These are phyloP conservation scores for Euborellia annulipes DNA, from an alignment of 1,140 invertebrate species.

Conservation along the genomic window DNA sequence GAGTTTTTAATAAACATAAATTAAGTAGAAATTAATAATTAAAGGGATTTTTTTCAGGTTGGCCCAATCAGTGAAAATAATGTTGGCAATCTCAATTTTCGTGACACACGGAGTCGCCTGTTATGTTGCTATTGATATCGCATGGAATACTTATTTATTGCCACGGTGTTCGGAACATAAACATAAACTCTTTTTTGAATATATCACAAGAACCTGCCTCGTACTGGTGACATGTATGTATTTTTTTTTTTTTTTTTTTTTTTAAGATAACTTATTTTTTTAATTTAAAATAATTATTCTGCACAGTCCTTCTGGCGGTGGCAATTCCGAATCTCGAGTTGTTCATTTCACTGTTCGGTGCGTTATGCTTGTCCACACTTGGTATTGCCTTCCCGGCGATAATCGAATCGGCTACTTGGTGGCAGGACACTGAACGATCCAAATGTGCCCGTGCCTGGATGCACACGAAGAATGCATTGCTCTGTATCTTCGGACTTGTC, in stretches of 20 bases:
- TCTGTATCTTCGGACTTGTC: constrained; percentile 40
- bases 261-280: too few relatives aligned
- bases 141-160: constrained; percentile 54
- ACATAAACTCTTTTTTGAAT: constrained; percentile 41
- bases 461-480: constrained; percentile 28
- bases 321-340: constrained; percentile 41
- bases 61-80: constrained; percentile 53
- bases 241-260: background rate
- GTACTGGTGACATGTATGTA: constrained; percentile 66
- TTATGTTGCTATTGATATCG: constrained; percentile 78
- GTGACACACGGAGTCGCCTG: constrained; percentile 71
- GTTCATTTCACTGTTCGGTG: constrained; percentile 81
- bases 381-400: constrained; percentile 78
- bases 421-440: constrained; percentile 30
- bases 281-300: too few relatives aligned
- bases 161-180: constrained; percentile 25
- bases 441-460: background rate
- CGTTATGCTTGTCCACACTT: constrained; percentile 64
- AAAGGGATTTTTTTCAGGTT: constrained; percentile 43
- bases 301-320: constrained; percentile 35
- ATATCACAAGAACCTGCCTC: constrained; percentile 43
- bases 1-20: too few relatives aligned
- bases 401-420: constrained; percentile 51
- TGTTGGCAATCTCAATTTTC: constrained; percentile 66
- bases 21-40: too few relatives aligned